These are phyloP conservation scores for Sarcophaga caerulescens DNA, from an alignment of 2,888 invertebrate species.

Conservation along the genomic window DNA sequence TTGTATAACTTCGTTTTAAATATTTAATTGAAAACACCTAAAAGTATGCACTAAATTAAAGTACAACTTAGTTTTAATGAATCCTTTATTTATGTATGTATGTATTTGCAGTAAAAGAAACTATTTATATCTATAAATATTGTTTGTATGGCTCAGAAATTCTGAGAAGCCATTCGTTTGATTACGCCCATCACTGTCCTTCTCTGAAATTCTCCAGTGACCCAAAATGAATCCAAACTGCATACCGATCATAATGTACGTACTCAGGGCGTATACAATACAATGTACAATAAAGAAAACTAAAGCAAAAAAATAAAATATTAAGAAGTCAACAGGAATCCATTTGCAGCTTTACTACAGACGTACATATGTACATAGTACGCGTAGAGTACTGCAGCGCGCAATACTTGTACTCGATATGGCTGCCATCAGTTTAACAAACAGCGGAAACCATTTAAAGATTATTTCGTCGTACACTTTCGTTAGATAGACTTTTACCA, in stretches of 20 bases:
- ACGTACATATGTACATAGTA: no score
- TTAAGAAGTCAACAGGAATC: not conserved
- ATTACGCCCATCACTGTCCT: not conserved
- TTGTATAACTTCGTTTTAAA: no score
- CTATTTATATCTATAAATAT: no score
- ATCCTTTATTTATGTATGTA: no score
- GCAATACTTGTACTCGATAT: not conserved
- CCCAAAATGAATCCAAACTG: not conserved
- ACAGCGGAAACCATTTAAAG: constrained; percentile 11
- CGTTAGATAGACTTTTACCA: not conserved
- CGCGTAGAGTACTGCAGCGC: not conserved
- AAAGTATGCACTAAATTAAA: no score
- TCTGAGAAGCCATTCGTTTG: not conserved
- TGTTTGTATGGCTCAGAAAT: not conserved
- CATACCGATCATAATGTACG: not conserved
- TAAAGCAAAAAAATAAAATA: no score
- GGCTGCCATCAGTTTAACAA: constrained; percentile 8
- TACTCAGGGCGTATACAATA: not conserved
- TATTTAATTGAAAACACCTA: no score
- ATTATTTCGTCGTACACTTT: not conserved
- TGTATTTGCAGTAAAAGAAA: no score
- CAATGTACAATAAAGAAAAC: not conserved
- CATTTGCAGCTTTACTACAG: not conserved
- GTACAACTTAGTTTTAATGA: no score
- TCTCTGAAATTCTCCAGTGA: not conserved